A percentile compares a stretch with the other conserved stretches of the same genome.
phyloP scores from a whole-genome alignment of 1,140 invertebrate genomes.

The Dreissena polymorpha region DNA sequence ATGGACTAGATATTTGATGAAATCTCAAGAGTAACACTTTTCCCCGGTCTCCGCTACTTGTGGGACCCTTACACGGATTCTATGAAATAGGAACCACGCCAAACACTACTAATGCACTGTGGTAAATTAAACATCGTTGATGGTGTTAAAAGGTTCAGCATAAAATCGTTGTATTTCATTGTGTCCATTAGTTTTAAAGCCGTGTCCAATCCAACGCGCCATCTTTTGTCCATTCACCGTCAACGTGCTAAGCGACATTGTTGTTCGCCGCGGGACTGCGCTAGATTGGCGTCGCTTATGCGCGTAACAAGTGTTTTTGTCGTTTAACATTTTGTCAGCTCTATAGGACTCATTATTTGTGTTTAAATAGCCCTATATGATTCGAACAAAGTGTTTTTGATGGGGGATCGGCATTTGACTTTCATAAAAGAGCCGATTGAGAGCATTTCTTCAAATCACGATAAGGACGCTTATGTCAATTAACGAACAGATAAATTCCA shows the following conservation, averaged over 20 bases:
- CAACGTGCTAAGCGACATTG: constrained; percentile 54
- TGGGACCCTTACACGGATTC: too few relatives aligned
- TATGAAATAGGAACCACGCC: too few relatives aligned
- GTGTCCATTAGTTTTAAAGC: constrained; percentile 51
- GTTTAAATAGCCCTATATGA: constrained; percentile 55
- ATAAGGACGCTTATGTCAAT: constrained; percentile 51
- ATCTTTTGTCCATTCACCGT: constrained; percentile 52
- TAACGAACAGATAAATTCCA: constrained; percentile 21
- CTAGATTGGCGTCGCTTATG: constrained; percentile 48
- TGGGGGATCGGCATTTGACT: constrained; percentile 44
- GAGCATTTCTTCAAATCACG: constrained; percentile 33
- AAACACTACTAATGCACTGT: too few relatives aligned
- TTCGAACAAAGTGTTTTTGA: constrained; percentile 54
- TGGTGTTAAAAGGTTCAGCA: not conserved
- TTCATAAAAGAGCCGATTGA: constrained; percentile 50
- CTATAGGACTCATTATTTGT: constrained; percentile 41
- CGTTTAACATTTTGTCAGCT: constrained; percentile 38
- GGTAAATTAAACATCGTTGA: too few relatives aligned
- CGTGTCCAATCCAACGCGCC: constrained; percentile 37
- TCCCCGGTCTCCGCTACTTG: too few relatives aligned
- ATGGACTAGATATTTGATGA: too few relatives aligned
- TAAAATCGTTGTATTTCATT: constrained; percentile 54
- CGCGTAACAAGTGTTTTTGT: constrained; percentile 55
- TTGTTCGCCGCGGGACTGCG: constrained; percentile 44
- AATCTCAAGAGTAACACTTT: too few relatives aligned